Percentiles rank a stretch among this genome's conserved stretches.
These are phyloP conservation scores for Watersipora subatra DNA, from an alignment of 1,140 invertebrate species.

Conservation along the genomic window DNA sequence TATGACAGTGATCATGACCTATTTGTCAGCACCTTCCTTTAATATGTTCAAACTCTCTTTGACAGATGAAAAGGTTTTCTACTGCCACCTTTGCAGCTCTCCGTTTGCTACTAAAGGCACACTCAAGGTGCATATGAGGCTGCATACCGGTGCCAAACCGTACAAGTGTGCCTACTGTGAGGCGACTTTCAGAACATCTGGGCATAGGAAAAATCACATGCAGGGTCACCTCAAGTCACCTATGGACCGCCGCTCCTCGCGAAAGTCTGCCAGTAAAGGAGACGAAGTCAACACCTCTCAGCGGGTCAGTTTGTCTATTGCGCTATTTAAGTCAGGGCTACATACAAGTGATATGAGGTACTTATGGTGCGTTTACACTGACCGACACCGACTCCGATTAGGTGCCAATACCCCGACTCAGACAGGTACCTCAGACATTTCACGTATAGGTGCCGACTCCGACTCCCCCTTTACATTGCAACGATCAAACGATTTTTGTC, in stretches of 20 bases:
- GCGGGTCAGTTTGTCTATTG: background rate
- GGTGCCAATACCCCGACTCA: too few relatives aligned
- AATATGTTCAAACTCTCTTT: too few relatives aligned
- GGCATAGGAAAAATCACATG: conserved; percentile 42
- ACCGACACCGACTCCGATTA: too few relatives aligned
- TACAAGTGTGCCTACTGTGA: conserved; percentile 54
- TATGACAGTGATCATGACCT: too few relatives aligned
- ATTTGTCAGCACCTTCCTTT: too few relatives aligned
- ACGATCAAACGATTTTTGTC: too few relatives aligned
- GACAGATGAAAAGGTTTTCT: conserved; percentile 35
- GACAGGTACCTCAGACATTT: too few relatives aligned
- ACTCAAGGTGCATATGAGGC: conserved; percentile 57
- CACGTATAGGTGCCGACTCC: too few relatives aligned
- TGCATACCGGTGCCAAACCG: conserved; percentile 55
- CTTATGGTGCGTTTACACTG: too few relatives aligned
- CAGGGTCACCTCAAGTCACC: conserved; percentile 38
- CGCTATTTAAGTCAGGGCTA: background rate
- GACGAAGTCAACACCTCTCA: background rate
- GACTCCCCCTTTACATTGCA: too few relatives aligned
- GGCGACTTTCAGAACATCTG: conserved; percentile 47
- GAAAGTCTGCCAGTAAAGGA: background rate
- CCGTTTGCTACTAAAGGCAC: conserved; percentile 40
- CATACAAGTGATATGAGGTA: background rate
- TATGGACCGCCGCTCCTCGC: background rate
- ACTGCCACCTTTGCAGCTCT: conserved; percentile 36